Evolutionary conservation across 1,140 invertebrate species (phyloP).

Genomic region (Hypsibius dujardini): DNA sequence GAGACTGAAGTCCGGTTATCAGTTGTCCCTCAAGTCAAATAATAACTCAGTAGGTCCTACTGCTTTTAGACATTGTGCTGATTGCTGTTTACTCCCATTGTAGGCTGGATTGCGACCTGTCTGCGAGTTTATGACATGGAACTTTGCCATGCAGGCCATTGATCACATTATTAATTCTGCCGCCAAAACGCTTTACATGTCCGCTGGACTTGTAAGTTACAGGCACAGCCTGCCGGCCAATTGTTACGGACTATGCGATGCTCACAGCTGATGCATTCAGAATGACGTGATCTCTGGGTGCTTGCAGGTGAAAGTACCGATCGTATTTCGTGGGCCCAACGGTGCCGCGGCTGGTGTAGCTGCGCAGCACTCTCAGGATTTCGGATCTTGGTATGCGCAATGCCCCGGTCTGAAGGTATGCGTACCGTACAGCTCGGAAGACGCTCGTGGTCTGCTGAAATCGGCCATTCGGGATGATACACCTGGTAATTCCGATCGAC

Average conservation of each 20-base stretch:
- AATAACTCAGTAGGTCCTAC: too few relatives aligned
- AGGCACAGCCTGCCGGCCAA: conserved; percentile 18
- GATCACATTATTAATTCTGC: conserved; percentile 98
- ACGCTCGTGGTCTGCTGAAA: conserved; percentile 80
- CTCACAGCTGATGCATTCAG: not conserved
- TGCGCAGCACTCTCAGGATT: conserved; percentile 98
- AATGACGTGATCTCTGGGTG: conserved; percentile 23
- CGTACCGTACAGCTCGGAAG: conserved; percentile 81
- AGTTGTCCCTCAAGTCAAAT: conserved; percentile 10
- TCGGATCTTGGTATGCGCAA: conserved; percentile 86
- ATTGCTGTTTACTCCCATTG: conserved; percentile 22
- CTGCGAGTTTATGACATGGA: conserved; percentile 99
- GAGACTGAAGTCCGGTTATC: too few relatives aligned
- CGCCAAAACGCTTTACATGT: conserved; percentile 98
- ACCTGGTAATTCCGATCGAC: too few relatives aligned
- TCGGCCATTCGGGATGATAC: conserved; percentile 69
- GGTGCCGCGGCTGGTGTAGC: conserved; percentile 90
- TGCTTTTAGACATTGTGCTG: too few relatives aligned
- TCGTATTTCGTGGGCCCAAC: conserved; percentile 96
- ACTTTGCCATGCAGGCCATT: conserved; percentile 99
- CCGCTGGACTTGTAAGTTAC: conserved; percentile 55
- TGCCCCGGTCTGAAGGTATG: conserved; percentile 86
- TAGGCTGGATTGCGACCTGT: conserved; percentile 79
- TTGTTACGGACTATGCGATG: not conserved
- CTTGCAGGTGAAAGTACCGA: conserved; percentile 59